Conservation (phyloP, 2,113 vertebrate species). For the Accipiter virgatus region DNA sequence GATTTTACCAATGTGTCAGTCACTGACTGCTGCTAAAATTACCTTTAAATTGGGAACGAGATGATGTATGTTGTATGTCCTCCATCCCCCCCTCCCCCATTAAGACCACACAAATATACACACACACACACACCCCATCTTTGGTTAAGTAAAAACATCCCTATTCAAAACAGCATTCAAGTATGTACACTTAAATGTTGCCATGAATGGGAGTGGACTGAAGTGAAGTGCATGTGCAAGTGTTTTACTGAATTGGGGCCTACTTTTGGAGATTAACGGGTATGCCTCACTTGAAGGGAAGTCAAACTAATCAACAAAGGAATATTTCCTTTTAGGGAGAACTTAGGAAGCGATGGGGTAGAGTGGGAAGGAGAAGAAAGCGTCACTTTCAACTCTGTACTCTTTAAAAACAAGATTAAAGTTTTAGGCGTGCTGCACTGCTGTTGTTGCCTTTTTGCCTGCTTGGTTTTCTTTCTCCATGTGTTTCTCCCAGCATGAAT, state of each 20-base stretch:
- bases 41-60: conserved; percentile 5
- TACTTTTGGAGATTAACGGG: neutral
- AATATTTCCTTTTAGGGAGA: neutral
- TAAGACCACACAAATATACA: neutral
- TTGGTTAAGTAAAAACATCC: neutral
- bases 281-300: neutral
- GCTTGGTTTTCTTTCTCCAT: neutral
- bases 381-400: conserved; percentile 16
- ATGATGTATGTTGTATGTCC: neutral
- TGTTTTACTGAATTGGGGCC: neutral
- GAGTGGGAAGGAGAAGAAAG: neutral
- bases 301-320: neutral
- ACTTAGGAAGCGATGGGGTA: neutral
- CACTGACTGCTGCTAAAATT: conserved; percentile 9
- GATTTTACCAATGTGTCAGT: neutral
- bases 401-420: conserved; percentile 40
- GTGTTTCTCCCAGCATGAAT: neutral
- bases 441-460: conserved; percentile 7
- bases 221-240: neutral
- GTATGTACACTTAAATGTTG: neutral
- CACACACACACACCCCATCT: neutral
- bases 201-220: neutral
- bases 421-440: neutral
- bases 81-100: neutral
- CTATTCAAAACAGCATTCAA: neutral